Conservation (phyloP, 2,113 vertebrate genomes). For the Cryptotis parvus region DNA sequence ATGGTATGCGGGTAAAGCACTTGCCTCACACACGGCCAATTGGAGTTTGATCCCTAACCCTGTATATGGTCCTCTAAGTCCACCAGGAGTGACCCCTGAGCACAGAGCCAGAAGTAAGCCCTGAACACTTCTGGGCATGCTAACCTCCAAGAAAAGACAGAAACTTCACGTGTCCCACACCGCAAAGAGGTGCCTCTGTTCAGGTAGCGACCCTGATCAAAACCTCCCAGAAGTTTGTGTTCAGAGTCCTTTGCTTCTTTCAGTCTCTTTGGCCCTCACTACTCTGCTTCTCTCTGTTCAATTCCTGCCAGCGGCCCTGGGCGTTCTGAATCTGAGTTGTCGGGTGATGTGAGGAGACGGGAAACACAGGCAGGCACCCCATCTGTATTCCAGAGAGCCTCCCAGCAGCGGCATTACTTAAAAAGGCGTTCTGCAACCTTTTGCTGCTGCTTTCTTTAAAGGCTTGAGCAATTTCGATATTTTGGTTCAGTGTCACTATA, state of each 20-base stretch:
- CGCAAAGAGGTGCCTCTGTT: background rate
- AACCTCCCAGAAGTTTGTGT: conserved; percentile 33
- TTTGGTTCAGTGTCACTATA: conserved; percentile 84
- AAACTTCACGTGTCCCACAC: background rate
- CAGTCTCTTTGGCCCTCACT: fast-evolving
- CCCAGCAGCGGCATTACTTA: background rate
- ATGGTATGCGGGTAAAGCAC: too few species aligned
- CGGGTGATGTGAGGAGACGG: conserved; percentile 59
- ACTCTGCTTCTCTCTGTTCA: background rate
- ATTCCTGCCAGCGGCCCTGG: conserved; percentile 16
- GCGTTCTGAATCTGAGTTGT: background rate
- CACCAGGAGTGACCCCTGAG: too few species aligned
- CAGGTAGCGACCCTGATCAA: background rate
- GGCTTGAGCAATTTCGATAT: conserved; percentile 80
- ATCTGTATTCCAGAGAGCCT: conserved; percentile 59
- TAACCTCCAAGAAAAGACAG: too few species aligned
- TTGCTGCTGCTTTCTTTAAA: conserved; percentile 70
- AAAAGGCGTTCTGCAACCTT: conserved; percentile 66
- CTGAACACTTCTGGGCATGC: too few species aligned
- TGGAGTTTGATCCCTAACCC: too few species aligned
- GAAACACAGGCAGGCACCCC: background rate
- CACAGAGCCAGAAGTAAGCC: too few species aligned
- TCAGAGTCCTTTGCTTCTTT: background rate
- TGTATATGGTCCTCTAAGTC: too few species aligned
- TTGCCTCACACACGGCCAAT: too few species aligned